Percentiles rank a stretch among this genome's conserved stretches.
These are phyloP conservation scores for Limnephilus marmoratus DNA, from an alignment of 2,888 invertebrate species.

Conservation along the genomic window DNA sequence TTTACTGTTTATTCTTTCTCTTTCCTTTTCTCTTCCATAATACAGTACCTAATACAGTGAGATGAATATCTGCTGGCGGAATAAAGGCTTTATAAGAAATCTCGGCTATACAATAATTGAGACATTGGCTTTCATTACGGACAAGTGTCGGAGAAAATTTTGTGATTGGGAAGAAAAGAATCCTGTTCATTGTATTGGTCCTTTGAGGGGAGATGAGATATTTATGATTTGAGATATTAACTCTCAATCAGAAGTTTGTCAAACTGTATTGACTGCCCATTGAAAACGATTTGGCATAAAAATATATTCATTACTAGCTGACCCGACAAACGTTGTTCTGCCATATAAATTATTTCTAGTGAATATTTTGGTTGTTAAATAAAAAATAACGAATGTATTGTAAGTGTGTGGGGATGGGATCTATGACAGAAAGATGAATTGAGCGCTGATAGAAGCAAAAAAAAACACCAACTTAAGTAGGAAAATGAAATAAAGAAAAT, in stretches of 20 bases:
- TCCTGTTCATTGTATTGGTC: not conserved
- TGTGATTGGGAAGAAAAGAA: constrained; percentile 9
- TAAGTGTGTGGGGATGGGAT: too few species aligned
- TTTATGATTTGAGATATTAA: constrained; percentile 15
- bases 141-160: constrained; percentile 33
- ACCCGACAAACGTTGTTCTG: too few species aligned
- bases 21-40: not conserved
- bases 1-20: constrained; percentile 57
- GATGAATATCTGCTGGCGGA: constrained; percentile 36
- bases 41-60: not conserved
- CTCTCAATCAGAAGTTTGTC: constrained; percentile 14
- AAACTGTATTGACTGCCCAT: not conserved
- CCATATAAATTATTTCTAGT: too few species aligned
- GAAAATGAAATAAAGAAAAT: too few species aligned
- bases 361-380: too few species aligned
- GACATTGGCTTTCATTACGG: constrained; percentile 38
- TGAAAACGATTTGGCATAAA: not conserved
- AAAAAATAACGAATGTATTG: too few species aligned
- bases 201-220: constrained; percentile 24
- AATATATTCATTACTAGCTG: not conserved
- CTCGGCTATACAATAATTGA: constrained; percentile 34
- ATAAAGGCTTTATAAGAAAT: constrained; percentile 35
- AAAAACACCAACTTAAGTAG: too few species aligned
- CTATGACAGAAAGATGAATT: too few species aligned
- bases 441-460: too few species aligned